Percentiles rank a stretch among this genome's conserved stretches.
These are phyloP conservation scores for Pseudomyrmex pallidus DNA, from an alignment of 1,140 invertebrate genomes.

Conservation along the genomic window DNA sequence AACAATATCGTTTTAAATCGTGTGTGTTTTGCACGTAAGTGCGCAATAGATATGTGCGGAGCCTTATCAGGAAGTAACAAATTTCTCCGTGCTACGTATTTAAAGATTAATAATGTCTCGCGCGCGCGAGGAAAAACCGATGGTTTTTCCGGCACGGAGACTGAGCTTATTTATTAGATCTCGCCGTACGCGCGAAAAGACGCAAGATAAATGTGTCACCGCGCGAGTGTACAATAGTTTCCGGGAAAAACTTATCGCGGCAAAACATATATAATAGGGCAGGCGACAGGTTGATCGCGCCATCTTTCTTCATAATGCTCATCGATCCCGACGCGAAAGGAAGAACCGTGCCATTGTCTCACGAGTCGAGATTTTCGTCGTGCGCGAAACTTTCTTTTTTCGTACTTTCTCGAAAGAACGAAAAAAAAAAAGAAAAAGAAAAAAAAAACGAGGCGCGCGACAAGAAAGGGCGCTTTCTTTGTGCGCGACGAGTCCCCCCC, in stretches of 20 bases:
- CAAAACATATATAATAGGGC: constrained; percentile 46
- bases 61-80: no score
- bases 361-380: constrained; percentile 53
- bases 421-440: no score
- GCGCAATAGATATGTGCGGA: no score
- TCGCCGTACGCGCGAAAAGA: background rate
- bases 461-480: constrained; percentile 14
- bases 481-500: background rate
- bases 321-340: constrained; percentile 41
- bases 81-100: no score
- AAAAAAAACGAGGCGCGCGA: constrained; percentile 6
- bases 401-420: background rate
- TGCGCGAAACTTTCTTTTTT: constrained; percentile 40
- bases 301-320: constrained; percentile 40
- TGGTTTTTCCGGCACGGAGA: background rate
- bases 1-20: no score
- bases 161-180: constrained; percentile 30
- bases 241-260: constrained; percentile 40
- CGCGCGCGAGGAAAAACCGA: background rate
- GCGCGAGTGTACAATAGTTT: constrained; percentile 10
- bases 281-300: constrained; percentile 33
- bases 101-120: no score
- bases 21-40: no score
- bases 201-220: constrained; percentile 34
- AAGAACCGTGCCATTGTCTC: constrained; percentile 52